A percentile compares a stretch with the other conserved stretches of the same genome.
Evolutionary conservation across 1,140 invertebrate species (phyloP).

Genomic region (Spodoptera litura): DNA sequence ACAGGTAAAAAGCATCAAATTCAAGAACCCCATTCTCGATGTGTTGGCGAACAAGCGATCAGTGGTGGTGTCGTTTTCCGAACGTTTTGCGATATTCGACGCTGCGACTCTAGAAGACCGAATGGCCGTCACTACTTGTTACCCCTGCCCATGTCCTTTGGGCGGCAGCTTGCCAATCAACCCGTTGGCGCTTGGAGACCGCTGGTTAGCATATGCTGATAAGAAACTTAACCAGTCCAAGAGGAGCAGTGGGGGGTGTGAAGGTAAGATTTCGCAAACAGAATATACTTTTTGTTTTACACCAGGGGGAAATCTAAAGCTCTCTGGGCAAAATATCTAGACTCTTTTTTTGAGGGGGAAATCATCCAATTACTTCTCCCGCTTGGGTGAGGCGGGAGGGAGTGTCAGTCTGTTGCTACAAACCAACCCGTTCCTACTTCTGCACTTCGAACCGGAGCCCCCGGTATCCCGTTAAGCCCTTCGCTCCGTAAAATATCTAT

Average conservation of each 20-base stretch:
- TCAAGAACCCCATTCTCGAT: conserved; percentile 95
- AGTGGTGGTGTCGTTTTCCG: conserved; percentile 94
- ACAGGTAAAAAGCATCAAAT: conserved; percentile 94
- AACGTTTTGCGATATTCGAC: conserved; percentile 97
- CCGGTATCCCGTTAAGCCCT: too few relatives aligned
- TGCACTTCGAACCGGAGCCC: too few relatives aligned
- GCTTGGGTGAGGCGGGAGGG: too few relatives aligned
- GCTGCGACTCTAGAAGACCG: conserved; percentile 94
- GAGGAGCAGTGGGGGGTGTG: conserved; percentile 95
- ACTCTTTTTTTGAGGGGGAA: too few relatives aligned
- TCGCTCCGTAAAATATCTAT: too few relatives aligned
- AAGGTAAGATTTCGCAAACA: conserved; percentile 80
- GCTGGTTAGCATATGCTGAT: conserved; percentile 94
- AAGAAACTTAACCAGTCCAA: conserved; percentile 93
- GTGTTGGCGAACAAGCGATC: conserved; percentile 94
- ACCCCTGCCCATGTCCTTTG: conserved; percentile 89
- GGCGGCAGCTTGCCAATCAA: conserved; percentile 91
- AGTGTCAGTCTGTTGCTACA: too few relatives aligned
- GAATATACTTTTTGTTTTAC: too few relatives aligned
- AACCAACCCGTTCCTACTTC: too few relatives aligned
- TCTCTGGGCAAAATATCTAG: too few relatives aligned
- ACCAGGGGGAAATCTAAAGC: too few relatives aligned
- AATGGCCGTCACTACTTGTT: conserved; percentile 95
- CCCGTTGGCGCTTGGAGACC: conserved; percentile 95
- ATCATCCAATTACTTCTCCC: too few relatives aligned